phyloP scores from a whole-genome alignment of 2,888 invertebrate species.

The Lampropteryx suffumata region DNA sequence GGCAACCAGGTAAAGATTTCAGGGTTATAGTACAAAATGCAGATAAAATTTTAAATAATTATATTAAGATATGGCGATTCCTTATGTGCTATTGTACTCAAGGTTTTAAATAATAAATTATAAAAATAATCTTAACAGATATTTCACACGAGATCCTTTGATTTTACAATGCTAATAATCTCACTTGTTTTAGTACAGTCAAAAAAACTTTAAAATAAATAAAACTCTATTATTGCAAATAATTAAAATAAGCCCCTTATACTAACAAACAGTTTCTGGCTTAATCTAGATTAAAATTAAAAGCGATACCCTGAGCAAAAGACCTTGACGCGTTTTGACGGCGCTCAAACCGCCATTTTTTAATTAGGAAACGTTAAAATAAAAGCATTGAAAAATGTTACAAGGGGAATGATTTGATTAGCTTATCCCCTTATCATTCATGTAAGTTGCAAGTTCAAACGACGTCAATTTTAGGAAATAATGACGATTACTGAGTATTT shows the following conservation, averaged over 20 bases:
- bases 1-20: no score
- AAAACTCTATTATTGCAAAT: background rate
- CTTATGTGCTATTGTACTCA: conserved; percentile 6
- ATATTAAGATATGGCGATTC: conserved; percentile 15
- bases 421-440: no score
- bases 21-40: background rate
- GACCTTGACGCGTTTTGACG: no score
- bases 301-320: no score
- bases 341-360: no score
- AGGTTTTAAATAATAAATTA: background rate
- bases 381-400: no score
- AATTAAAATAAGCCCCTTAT: background rate
- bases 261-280: background rate
- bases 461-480: no score
- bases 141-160: conserved; percentile 11
- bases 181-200: conserved; percentile 1
- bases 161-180: conserved; percentile 5
- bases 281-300: no score
- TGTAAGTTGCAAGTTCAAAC: no score
- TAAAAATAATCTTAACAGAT: background rate
- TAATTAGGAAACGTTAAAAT: no score
- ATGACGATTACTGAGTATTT: no score
- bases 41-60: conserved; percentile 10
- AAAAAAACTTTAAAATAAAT: conserved; percentile 4
- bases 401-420: no score